Evolutionary conservation across 2,113 vertebrate species (phyloP).

Genomic region (Synodontis membranacea): DNA sequence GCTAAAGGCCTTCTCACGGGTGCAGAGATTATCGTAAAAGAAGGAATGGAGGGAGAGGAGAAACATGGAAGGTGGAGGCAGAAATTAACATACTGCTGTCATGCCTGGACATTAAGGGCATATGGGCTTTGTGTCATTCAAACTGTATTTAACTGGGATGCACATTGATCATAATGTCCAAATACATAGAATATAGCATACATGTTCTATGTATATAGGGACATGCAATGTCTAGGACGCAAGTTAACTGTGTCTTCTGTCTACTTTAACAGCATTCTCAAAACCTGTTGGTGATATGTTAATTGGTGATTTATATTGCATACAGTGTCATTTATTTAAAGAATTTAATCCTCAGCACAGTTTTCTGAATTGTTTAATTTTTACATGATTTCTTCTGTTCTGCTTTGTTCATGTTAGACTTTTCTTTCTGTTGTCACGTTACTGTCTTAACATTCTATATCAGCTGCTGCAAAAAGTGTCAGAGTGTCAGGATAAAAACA

Average conservation of each 20-base stretch:
- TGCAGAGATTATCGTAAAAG: slow-evolving; percentile 67
- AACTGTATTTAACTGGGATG: neutral
- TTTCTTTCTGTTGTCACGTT: neutral
- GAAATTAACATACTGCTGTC: neutral
- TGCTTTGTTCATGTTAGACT: neutral
- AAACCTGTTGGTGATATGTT: neutral
- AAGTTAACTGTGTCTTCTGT: neutral
- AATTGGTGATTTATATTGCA: neutral
- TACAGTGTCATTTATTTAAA: neutral
- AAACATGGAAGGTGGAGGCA: neutral
- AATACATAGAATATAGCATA: neutral
- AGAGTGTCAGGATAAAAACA: neutral
- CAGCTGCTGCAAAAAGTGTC: neutral
- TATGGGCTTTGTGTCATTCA: slow-evolving; percentile 20
- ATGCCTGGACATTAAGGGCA: neutral
- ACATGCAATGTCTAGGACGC: neutral
- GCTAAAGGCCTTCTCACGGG: slow-evolving; percentile 64
- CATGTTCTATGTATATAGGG: too few species aligned
- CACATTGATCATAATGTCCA: neutral
- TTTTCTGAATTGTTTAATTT: neutral
- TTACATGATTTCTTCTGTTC: neutral
- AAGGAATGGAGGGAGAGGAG: slow-evolving; percentile 41
- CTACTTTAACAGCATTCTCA: neutral
- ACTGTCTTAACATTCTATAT: neutral
- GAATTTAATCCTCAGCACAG: neutral